phyloP scores from a whole-genome alignment of 2,888 invertebrate species.

The Erpobdella octoculata region DNA sequence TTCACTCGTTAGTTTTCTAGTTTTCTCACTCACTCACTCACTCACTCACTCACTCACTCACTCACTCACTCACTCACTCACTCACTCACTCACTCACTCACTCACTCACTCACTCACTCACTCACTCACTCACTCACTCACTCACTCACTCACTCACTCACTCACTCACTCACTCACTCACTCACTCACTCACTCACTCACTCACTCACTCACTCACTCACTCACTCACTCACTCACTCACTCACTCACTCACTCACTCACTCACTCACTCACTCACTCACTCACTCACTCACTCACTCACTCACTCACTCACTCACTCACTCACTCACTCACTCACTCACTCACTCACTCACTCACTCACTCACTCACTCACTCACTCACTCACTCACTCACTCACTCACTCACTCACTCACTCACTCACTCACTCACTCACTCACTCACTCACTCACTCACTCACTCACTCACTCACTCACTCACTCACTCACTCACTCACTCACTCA shows the following conservation, averaged over 20 bases:
- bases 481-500: background rate
- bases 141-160: conserved; percentile 7
- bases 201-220: conserved; percentile 13
- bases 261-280: conserved; percentile 10
- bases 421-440: background rate
- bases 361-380: background rate
- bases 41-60: conserved; percentile 25
- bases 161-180: conserved; percentile 11
- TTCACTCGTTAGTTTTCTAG: background rate
- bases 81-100: conserved; percentile 26
- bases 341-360: background rate
- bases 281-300: conserved; percentile 19
- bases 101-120: conserved; percentile 23
- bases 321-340: background rate
- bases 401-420: background rate
- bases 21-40: conserved; percentile 18
- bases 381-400: background rate
- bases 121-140: conserved; percentile 27
- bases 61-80: conserved; percentile 26
- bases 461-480: background rate
- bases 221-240: conserved; percentile 27
- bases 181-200: conserved; percentile 13
- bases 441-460: background rate
- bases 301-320: conserved; percentile 8
- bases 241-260: conserved; percentile 28